Percentiles rank a stretch among this genome's conserved stretches.
Evolutionary conservation across 2,888 invertebrate species (phyloP).

Genomic region (Nomada goodeniana): DNA sequence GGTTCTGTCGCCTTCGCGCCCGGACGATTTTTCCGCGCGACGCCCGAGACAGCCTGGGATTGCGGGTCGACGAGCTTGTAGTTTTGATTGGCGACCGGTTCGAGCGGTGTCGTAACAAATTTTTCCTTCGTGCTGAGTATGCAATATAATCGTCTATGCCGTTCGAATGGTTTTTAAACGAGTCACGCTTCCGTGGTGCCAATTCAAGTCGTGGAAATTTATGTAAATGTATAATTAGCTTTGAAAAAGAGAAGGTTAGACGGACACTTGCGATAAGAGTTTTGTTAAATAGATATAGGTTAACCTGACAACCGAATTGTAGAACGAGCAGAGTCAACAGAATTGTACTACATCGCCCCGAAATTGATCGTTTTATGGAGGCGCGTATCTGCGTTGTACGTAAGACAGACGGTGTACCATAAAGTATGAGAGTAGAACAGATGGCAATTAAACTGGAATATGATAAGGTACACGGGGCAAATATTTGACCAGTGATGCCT

Average conservation of each 20-base stretch:
- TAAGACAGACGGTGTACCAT: slow-evolving; percentile 65
- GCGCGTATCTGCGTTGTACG: slow-evolving; percentile 25
- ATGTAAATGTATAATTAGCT: no score
- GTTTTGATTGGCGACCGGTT: not conserved
- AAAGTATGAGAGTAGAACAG: slow-evolving; percentile 77
- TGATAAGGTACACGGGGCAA: slow-evolving; percentile 78
- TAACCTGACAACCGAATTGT: no score
- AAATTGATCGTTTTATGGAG: slow-evolving; percentile 26
- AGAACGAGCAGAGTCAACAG: no score
- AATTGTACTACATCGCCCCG: not conserved
- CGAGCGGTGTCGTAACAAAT: not conserved
- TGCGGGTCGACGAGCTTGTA: slow-evolving; percentile 17
- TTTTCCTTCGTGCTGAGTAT: not conserved
- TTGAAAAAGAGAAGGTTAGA: no score
- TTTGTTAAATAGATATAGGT: no score
- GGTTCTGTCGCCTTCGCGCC: slow-evolving; percentile 28
- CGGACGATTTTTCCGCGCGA: slow-evolving; percentile 10
- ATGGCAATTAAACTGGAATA: slow-evolving; percentile 79
- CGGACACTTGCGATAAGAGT: no score
- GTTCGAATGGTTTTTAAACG: no score
- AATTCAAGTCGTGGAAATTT: no score
- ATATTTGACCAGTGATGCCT: slow-evolving; percentile 79
- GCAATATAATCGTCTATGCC: not conserved
- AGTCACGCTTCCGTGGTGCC: no score
- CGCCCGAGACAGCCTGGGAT: not conserved